Evolutionary conservation across 2,113 vertebrate genomes (phyloP), one percentile per base, ranked within the genome.

Genomic region (Myotis yumanensis): DNA sequence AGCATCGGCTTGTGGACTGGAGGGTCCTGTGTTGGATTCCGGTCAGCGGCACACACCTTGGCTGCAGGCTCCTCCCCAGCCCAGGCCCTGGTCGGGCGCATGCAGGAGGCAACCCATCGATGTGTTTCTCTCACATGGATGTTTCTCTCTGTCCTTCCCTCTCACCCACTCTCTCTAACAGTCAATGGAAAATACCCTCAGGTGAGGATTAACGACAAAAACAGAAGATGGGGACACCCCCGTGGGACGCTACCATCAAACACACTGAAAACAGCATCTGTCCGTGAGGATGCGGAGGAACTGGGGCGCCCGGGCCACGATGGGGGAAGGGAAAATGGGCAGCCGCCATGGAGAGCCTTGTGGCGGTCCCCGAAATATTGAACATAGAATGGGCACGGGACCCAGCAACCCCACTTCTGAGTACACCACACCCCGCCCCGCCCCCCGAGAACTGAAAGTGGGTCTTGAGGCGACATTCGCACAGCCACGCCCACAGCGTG

Each of bases 341-440:
- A 0, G 68, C 18, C 0, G 0, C 80, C 1, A 1, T 2, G 22
- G 30, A 35, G 52, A 6, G 4, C 8, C 4, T 30, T 1, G 0
- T 7, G 25, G 72, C 0, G 5, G 3, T 22, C 11, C 64, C 72
- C 3, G 0, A 15, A 72, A 40, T 7, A 4, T 0, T 5, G 16
- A 28, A 8, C 5, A 0, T 0, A 16, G 23, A 12, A 1, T 7
- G 4, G 2, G 35, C 23, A 0, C 0, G 1, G 0, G 52, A 14
- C 64, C 88, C 37, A 22, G 66, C 32, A 20, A 1, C 2, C 20
- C 69, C 91, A 3, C 35, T 5, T 14, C 71, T 0, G 7, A 20
- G 90, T 2, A 0, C 10, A 2, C 1, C 5, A 0, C 10, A 2
- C 1, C 5, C n/a, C n/a, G 37, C 37, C 37, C 37, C 37, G 37